phyloP scores from a whole-genome alignment of 1,140 invertebrate species.

The Teleopsis dalmanni region DNA sequence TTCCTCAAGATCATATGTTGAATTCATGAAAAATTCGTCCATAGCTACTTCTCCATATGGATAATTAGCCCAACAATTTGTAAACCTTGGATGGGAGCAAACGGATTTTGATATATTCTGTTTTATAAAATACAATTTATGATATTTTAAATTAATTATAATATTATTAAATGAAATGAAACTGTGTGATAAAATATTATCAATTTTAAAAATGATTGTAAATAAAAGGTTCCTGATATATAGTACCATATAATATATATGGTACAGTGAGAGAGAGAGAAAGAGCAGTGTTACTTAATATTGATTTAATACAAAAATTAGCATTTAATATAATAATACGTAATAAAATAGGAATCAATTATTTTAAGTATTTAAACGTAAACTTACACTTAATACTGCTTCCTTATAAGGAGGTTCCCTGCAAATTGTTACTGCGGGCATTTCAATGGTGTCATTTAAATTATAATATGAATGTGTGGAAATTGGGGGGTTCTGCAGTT shows the following conservation, averaged over 20 bases:
- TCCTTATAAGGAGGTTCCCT: conserved; percentile 53
- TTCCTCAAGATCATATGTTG: conserved; percentile 47
- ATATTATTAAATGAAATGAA: too few species aligned
- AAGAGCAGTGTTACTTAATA: too few species aligned
- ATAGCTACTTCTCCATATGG: conserved; percentile 46
- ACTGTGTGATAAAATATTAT: too few species aligned
- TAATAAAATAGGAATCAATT: background rate
- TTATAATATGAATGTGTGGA: conserved; percentile 56
- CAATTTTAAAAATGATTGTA: too few species aligned
- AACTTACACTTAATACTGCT: conserved; percentile 48
- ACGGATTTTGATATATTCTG: conserved; percentile 22
- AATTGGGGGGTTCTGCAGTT: conserved; percentile 51
- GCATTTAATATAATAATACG: background rate
- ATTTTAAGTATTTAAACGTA: background rate
- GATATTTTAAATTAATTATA: background rate
- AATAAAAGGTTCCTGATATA: too few species aligned
- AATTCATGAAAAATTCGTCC: conserved; percentile 49
- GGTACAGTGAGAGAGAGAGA: too few species aligned
- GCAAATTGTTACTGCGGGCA: conserved; percentile 57
- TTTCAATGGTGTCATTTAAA: conserved; percentile 54
- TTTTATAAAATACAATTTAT: conserved; percentile 3
- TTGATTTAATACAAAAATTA: too few species aligned
- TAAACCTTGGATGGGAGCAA: conserved; percentile 45
- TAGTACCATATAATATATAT: too few species aligned
- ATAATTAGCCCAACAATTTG: conserved; percentile 49